A percentile compares a stretch with the other conserved stretches of the same genome.
Conservation (phyloP, 1,140 invertebrate species). For the Helicorthomorpha holstii region DNA sequence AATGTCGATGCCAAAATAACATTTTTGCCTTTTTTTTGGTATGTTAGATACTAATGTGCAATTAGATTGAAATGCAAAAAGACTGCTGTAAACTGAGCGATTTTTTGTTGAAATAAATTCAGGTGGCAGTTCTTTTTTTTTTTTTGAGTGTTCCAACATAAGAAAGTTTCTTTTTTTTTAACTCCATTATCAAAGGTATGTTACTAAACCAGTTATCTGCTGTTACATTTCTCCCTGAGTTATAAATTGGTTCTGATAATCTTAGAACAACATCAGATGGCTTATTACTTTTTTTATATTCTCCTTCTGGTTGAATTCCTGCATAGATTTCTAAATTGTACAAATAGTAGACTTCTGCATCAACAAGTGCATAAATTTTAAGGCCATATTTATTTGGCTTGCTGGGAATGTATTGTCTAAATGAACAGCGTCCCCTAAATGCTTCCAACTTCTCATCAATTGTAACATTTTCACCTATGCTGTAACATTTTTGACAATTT, state of each 20-base stretch:
- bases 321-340: constrained; percentile 10
- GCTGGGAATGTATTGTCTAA: constrained; percentile 28
- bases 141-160: constrained; percentile 27
- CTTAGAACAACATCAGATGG: constrained; percentile 8
- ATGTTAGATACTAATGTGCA: constrained; percentile 22
- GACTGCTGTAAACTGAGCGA: constrained; percentile 15
- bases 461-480: constrained; percentile 7
- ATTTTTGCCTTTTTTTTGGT: constrained; percentile 5
- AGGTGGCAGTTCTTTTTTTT: constrained; percentile 26
- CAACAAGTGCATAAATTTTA: constrained; percentile 15
- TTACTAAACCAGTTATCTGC: constrained; percentile 15
- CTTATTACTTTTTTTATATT: constrained; percentile 6
- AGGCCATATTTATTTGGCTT: constrained; percentile 17
- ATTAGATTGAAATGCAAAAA: constrained; percentile 5
- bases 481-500: background rate
- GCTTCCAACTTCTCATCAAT: constrained; percentile 32
- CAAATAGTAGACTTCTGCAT: constrained; percentile 10
- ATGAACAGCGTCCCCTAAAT: constrained; percentile 29
- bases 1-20: constrained; percentile 12
- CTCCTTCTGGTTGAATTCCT: constrained; percentile 4
- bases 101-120: constrained; percentile 11
- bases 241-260: constrained; percentile 7
- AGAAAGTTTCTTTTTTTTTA: constrained; percentile 13
- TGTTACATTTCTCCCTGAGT: constrained; percentile 13
- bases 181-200: constrained; percentile 7